Conservation (phyloP, 2,797 vertebrate species). For the Acanthurus tractus region DNA sequence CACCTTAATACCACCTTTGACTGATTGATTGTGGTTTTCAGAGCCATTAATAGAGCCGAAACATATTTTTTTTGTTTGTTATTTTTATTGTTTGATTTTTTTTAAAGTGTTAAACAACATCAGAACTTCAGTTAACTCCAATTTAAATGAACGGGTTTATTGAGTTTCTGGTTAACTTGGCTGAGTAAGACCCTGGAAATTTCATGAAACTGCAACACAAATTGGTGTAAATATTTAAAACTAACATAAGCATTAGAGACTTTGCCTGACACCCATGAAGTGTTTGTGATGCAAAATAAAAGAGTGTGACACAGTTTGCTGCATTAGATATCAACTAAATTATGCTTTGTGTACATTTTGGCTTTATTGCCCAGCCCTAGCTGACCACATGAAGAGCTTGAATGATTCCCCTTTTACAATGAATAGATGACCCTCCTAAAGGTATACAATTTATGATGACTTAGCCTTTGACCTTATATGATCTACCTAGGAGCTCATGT, state of each 20-base stretch:
- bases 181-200: conserved; percentile 23
- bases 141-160: neutral
- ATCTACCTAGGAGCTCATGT: neutral
- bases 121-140: neutral
- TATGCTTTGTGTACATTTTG: conserved; percentile 8
- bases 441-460: neutral
- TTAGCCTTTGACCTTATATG: neutral
- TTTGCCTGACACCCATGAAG: neutral
- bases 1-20: neutral
- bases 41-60: neutral
- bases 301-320: neutral
- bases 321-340: neutral
- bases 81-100: neutral
- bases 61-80: too few relatives aligned
- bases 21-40: conserved; percentile 9
- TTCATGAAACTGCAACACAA: neutral
- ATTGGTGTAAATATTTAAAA: conserved; percentile 19
- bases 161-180: conserved; percentile 14
- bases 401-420: neutral
- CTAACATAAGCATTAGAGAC: neutral
- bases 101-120: neutral
- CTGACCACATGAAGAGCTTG: neutral
- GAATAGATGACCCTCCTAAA: neutral
- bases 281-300: conserved; percentile 3
- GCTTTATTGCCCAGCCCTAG: neutral